These are phyloP conservation scores for Crenichthys baileyi DNA, from an alignment of 2,797 vertebrate species.

Conservation along the genomic window DNA sequence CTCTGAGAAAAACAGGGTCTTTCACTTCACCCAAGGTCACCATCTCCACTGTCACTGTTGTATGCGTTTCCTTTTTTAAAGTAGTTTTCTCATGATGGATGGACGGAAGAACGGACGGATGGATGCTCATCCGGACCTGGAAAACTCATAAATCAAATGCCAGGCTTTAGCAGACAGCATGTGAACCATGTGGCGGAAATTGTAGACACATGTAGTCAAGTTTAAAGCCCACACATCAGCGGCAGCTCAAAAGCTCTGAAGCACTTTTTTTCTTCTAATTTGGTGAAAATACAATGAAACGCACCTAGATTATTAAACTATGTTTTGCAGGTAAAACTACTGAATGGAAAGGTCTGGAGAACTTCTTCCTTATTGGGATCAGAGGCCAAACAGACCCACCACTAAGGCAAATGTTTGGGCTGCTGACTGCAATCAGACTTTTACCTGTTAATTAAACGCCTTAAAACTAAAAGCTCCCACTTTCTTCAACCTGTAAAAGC, in stretches of 20 bases:
- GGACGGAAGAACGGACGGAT: too few relatives aligned
- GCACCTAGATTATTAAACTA: not conserved
- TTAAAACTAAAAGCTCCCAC: not conserved
- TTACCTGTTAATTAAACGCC: not conserved
- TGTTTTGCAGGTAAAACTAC: not conserved
- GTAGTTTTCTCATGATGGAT: not conserved
- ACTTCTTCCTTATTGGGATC: not conserved
- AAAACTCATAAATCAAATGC: not conserved
- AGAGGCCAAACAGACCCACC: not conserved
- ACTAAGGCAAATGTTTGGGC: not conserved
- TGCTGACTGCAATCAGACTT: not conserved
- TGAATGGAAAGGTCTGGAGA: not conserved
- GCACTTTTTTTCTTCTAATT: not conserved
- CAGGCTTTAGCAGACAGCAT: not conserved
- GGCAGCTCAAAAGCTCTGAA: not conserved
- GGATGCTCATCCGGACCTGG: not conserved
- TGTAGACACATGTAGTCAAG: not conserved
- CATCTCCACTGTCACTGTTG: not conserved
- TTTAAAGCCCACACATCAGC: not conserved
- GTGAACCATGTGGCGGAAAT: not conserved
- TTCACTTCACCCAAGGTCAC: constrained; percentile 1
- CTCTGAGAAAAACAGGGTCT: not conserved
- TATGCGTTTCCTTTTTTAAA: not conserved
- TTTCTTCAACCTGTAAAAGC: not conserved
- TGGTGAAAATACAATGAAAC: not conserved